Evolutionary conservation across 1,140 invertebrate species (phyloP), one percentile per base, ranked within the genome.

Genomic region (Drosophila persimilis): DNA sequence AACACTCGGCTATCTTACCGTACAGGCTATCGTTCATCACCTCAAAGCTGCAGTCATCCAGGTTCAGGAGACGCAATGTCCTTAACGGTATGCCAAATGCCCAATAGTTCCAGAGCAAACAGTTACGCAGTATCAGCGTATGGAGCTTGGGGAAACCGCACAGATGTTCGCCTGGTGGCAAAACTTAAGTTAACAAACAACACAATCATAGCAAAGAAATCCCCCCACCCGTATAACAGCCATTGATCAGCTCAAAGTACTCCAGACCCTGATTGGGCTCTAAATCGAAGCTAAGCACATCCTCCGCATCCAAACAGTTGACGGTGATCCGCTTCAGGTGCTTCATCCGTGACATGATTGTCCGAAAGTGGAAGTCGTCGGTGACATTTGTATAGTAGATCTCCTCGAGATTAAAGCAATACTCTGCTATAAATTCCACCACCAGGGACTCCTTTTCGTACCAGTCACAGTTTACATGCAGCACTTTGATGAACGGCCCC

Each of bases 31-130:
- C 65, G 50, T 77, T 78, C 83, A 81, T 79, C 4, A 88, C 84
- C 55, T 88, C 83, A n/a, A 86, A 86, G 15, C 84, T 83, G 22
- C 83, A 88, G 24, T 88, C 84, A 22, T 89, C 83, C 24, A 88
- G 26, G 1, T 83, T 64, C 6, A 88, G 24, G 0, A 53, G 29
- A 0, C 53, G 57, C 45, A 88, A 6, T 0, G 67, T 35, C 15
- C 47, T 75, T 1, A 89, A 7, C 0, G 84, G 72, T 41, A 89
- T 79, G 2, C 75, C 83, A 9, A 88, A 88, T 13, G 88, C 83
- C 2, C 63, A 54, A 7, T 78, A 88, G 11, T 89, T 89, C 83
- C 84, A 89, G 0, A 88, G 52, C 0, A 89, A 24, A n/a, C 83
- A 88, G 13, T 88, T 79, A 0, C 84, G 78, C 4, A 88, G 64